Conservation (phyloP, 2,888 invertebrate species). For the Agrochola lota region DNA sequence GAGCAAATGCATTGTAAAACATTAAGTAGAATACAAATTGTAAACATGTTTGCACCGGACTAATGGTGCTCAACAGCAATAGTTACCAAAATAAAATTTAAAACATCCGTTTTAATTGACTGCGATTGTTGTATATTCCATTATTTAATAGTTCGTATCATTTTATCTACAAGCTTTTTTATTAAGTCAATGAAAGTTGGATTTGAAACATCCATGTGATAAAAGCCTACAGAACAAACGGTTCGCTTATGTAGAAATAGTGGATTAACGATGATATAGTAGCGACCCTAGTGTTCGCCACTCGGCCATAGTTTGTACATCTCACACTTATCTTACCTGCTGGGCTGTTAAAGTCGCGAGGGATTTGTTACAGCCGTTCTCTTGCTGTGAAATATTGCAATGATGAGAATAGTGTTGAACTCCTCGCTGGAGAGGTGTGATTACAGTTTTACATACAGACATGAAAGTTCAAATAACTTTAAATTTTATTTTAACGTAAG, state of each 20-base stretch:
- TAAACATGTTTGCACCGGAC: too few relatives aligned
- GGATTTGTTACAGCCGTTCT: slow-evolving; percentile 62
- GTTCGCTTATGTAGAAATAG: slow-evolving; percentile 30
- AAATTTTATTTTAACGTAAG: neutral
- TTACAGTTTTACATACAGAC: slow-evolving; percentile 54
- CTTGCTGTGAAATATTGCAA: slow-evolving; percentile 61
- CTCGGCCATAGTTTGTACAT: slow-evolving; percentile 49
- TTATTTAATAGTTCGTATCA: neutral
- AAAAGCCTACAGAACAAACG: slow-evolving; percentile 13
- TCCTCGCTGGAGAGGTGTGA: slow-evolving; percentile 49
- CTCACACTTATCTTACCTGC: slow-evolving; percentile 60
- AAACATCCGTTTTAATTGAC: neutral
- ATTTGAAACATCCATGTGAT: slow-evolving; percentile 8
- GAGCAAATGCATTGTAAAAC: too few relatives aligned
- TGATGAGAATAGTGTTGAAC: slow-evolving; percentile 55
- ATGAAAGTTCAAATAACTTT: slow-evolving; percentile 13
- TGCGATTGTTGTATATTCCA: neutral
- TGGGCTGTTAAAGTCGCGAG: slow-evolving; percentile 59
- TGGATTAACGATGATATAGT: slow-evolving; percentile 59
- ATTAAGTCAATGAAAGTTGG: neutral
- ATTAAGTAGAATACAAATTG: neutral
- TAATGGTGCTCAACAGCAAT: neutral
- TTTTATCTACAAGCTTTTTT: neutral
- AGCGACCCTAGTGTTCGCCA: slow-evolving; percentile 36
- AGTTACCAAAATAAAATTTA: neutral